phyloP scores from a whole-genome alignment of 2,797 vertebrate species.

The Pyrrhura leucotis region DNA sequence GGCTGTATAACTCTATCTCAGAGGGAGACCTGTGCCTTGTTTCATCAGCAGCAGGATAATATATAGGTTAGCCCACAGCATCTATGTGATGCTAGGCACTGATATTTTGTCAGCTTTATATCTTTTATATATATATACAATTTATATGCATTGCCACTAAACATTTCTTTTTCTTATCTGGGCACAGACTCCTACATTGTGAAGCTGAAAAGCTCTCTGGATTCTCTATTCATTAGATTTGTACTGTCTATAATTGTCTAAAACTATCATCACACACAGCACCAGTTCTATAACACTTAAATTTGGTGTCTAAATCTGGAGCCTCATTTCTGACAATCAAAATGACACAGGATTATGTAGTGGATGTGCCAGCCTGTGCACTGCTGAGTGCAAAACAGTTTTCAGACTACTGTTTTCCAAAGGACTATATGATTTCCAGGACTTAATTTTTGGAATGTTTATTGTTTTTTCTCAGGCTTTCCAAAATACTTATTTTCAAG shows the following conservation, averaged over 20 bases:
- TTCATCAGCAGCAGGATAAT: not conserved
- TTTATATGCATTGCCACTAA: not conserved
- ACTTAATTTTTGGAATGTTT: not conserved
- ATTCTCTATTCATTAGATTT: not conserved
- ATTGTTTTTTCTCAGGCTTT: not conserved
- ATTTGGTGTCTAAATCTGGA: not conserved
- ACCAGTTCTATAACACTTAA: not conserved
- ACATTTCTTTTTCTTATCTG: not conserved
- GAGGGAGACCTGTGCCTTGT: not conserved
- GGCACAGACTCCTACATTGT: not conserved
- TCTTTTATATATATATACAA: not conserved
- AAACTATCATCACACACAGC: not conserved
- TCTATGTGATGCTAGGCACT: not conserved
- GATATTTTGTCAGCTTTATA: not conserved
- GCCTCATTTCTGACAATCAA: not conserved
- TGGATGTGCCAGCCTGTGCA: not conserved
- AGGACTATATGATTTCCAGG: not conserved
- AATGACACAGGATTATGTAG: not conserved
- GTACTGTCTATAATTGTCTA: not conserved
- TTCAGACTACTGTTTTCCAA: not conserved
- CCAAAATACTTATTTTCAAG: not conserved
- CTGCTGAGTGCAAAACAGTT: not conserved
- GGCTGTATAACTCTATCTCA: accelerated
- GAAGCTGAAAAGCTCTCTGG: not conserved
- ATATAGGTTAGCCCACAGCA: not conserved